Evolutionary conservation across 2,113 vertebrate genomes (phyloP).

Genomic region (Myiagra hebetior): DNA sequence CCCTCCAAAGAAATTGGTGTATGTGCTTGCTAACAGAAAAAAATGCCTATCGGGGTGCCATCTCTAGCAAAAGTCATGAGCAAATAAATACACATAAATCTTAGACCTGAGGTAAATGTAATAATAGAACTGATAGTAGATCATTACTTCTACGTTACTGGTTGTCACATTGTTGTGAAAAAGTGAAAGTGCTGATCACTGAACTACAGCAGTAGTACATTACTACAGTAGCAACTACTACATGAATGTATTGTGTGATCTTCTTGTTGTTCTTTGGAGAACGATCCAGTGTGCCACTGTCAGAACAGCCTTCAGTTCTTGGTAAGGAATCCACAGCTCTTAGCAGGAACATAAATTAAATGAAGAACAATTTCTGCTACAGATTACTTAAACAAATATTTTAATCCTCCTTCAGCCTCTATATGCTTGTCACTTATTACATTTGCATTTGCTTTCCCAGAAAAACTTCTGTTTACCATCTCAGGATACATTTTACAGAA

Average conservation of each 20-base stretch:
- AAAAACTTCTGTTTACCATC: background rate
- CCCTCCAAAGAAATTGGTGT: background rate
- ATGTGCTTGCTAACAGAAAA: background rate
- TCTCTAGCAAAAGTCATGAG: background rate
- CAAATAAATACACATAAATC: background rate
- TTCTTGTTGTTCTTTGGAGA: background rate
- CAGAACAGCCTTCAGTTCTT: background rate
- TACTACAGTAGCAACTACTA: too few species aligned
- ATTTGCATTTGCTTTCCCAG: slow-evolving; percentile 35
- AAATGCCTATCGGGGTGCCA: background rate
- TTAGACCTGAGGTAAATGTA: background rate
- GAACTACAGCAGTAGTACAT: background rate
- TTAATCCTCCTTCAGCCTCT: slow-evolving; percentile 48
- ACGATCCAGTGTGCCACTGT: background rate
- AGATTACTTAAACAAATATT: slow-evolving; percentile 39
- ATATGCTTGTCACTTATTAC: slow-evolving; percentile 20
- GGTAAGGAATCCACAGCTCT: background rate
- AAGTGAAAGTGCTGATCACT: background rate
- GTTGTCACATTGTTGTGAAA: background rate
- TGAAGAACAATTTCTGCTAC: background rate
- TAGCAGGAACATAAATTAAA: background rate
- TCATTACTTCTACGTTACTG: background rate
- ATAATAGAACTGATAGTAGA: background rate
- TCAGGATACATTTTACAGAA: background rate
- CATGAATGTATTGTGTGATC: background rate